Percentiles rank a stretch among this genome's conserved stretches.
phyloP scores from a whole-genome alignment of 2,113 vertebrate species.

The Calidris pygmaea region DNA sequence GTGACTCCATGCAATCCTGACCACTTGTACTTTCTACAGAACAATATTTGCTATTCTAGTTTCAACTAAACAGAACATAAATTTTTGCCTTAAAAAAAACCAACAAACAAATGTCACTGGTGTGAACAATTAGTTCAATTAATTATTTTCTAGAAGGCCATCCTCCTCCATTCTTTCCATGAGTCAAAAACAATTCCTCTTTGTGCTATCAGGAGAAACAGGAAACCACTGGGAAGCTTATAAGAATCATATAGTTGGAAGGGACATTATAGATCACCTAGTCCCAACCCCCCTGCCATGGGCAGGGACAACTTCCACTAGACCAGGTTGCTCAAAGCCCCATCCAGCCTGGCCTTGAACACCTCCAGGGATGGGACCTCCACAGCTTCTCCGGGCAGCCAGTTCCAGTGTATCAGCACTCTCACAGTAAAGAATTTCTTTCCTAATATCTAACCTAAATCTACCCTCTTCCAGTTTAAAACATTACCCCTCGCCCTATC shows the following conservation, averaged over 20 bases:
- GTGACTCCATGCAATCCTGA: not conserved
- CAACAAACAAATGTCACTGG: not conserved
- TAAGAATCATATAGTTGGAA: not conserved
- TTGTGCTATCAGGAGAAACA: not conserved
- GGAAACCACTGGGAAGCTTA: not conserved
- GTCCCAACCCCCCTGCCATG: not conserved
- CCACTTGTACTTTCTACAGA: not conserved
- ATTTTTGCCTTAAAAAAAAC: not conserved
- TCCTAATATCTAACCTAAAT: not conserved
- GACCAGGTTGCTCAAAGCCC: not conserved
- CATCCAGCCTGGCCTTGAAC: not conserved
- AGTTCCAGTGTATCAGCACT: not conserved
- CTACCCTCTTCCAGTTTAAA: not conserved
- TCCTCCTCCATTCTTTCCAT: not conserved
- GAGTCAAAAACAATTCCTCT: not conserved
- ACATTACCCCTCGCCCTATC: not conserved
- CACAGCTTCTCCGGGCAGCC: not conserved
- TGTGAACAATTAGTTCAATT: not conserved
- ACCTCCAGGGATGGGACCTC: not conserved
- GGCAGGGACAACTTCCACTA: not conserved
- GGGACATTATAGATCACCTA: not conserved
- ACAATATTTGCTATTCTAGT: not conserved
- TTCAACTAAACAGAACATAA: not conserved
- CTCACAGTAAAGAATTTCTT: not conserved
- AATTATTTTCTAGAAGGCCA: not conserved